phyloP scores from a whole-genome alignment of 2,888 invertebrate species.

The Eustalomyia histrio region DNA sequence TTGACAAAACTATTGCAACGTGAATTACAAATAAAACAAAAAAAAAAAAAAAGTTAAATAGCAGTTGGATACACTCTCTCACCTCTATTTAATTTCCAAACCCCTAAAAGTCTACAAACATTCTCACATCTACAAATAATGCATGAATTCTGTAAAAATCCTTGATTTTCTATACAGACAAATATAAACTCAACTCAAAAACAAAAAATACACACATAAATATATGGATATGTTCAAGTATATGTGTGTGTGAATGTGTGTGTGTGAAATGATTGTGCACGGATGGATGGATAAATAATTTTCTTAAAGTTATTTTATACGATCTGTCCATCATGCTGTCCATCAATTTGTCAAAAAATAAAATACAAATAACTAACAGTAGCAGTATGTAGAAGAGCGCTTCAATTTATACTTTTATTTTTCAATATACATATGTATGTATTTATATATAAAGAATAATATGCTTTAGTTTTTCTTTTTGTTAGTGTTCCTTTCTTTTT shows the following conservation, averaged over 20 bases:
- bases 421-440: no score
- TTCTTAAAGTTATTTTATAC: slow-evolving; percentile 78
- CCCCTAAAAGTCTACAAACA: neutral
- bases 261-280: slow-evolving; percentile 54
- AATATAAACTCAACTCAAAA: slow-evolving; percentile 48
- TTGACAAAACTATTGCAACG: slow-evolving; percentile 65
- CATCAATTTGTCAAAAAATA: slow-evolving; percentile 78
- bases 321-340: slow-evolving; percentile 80
- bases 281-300: slow-evolving; percentile 60
- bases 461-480: neutral
- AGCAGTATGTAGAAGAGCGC: slow-evolving; percentile 47
- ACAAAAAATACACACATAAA: slow-evolving; percentile 12
- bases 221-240: neutral
- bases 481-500: slow-evolving; percentile 35
- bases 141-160: slow-evolving; percentile 33
- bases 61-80: slow-evolving; percentile 37
- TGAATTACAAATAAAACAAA: slow-evolving; percentile 45
- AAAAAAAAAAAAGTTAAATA: slow-evolving; percentile 32
- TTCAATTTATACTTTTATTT: slow-evolving; percentile 41
- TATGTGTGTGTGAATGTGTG: slow-evolving; percentile 14
- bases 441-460: slow-evolving; percentile 32
- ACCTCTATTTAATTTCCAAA: slow-evolving; percentile 16
- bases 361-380: slow-evolving; percentile 51
- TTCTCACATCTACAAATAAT: slow-evolving; percentile 5
- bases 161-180: slow-evolving; percentile 47